phyloP scores from a whole-genome alignment of 2,888 invertebrate species.

The Panzeria rudis region DNA sequence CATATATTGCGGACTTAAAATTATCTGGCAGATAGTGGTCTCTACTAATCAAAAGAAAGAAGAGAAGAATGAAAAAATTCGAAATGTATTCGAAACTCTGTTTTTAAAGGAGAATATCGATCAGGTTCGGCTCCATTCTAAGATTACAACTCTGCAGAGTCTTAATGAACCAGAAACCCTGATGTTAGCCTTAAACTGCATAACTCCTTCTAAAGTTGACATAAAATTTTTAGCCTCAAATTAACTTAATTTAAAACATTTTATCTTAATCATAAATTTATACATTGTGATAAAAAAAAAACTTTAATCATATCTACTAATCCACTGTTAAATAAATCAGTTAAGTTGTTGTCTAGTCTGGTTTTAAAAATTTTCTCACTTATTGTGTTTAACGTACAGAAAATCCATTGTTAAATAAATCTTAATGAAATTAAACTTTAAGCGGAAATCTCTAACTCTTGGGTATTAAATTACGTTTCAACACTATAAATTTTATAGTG shows the following conservation, averaged over 20 bases:
- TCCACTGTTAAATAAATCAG: constrained; percentile 14
- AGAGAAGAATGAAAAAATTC: too few species aligned
- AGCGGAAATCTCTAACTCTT: constrained; percentile 59
- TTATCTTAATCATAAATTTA: neutral
- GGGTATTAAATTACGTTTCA: constrained; percentile 51
- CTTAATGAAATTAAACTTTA: constrained; percentile 27
- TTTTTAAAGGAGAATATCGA: too few species aligned
- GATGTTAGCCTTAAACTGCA: too few species aligned
- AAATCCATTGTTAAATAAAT: constrained; percentile 44
- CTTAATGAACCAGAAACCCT: too few species aligned
- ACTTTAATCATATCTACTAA: neutral
- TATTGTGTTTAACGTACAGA: constrained; percentile 31
- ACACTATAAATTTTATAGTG: constrained; percentile 65
- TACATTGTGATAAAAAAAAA: neutral
- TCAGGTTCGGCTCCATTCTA: too few species aligned
- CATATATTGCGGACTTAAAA: too few species aligned
- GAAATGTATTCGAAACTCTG: too few species aligned
- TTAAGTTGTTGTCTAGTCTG: neutral
- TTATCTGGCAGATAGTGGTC: too few species aligned
- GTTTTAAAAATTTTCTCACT: constrained; percentile 29
- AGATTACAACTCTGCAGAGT: too few species aligned
- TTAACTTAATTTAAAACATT: neutral
- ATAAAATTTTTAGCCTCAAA: neutral
- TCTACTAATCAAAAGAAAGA: too few species aligned
- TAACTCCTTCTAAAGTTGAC: neutral